Evolutionary conservation across 2,888 invertebrate genomes (phyloP), one percentile per base, ranked within the genome.

Genomic region (Thalpophila matura): DNA sequence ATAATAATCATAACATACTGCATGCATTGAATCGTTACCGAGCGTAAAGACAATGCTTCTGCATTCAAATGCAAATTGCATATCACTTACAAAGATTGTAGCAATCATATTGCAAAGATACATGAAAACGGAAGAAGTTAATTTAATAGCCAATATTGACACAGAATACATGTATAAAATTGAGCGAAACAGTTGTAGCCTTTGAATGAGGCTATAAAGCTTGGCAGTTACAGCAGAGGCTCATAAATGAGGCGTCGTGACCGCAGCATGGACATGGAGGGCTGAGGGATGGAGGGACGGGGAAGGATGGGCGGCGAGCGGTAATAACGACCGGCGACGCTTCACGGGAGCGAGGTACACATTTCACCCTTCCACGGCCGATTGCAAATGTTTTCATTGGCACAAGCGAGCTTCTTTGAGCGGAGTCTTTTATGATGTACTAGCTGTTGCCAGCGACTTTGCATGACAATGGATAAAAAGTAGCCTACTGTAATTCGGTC

Each of bases 311-410:
- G 59, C 45, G 59, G 47, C 46, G 65, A 66, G 46, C 50, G 9
- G 49, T 51, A 55, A 74, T 67, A 67, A 74, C 68, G 61, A 70
- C 55, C 74, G 47, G 42, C 56, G 74, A 68, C 61, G 74, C 47
- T 47, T 37, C 46, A 61, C 55, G 22, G 69, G 62, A 74, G 42
- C 33, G 26, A 45, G 26, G 20, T 35, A 61, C 73, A 57, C 74
- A 79, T 79, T 77, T 77, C 73, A 82, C 81, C 74, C 83, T 75
- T 74, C 49, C 38, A 62, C 69, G 42, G 49, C 46, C 70, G 51
- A 53, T 54, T 46, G 53, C 53, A 37, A 37, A 69, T 46, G 40
- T 50, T 57, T 35, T 46, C 37, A 45, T 68, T 57, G 33, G 33
- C 14, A 24, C 18, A 22, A 43, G 33, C 14, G 5, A 26, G 33